Conservation (phyloP, 2,797 vertebrate genomes). For the Taeniopygia guttata region DNA sequence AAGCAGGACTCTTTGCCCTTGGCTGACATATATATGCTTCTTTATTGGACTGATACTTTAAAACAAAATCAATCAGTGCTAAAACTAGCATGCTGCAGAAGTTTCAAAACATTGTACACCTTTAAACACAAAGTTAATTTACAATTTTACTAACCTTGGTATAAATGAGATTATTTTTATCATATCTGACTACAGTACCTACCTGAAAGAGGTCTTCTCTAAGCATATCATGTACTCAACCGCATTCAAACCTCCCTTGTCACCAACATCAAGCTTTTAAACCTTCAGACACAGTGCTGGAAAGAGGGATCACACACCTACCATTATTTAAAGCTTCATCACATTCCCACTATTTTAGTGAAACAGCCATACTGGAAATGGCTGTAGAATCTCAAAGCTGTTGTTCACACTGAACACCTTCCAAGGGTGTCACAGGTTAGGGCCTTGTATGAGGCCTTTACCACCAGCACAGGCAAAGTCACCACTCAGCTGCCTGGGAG, state of each 20-base stretch:
- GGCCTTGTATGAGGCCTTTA: not conserved
- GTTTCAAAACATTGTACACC: not conserved
- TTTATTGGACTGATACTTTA: not conserved
- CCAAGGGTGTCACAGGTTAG: not conserved
- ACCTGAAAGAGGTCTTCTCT: not conserved
- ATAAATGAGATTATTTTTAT: not conserved
- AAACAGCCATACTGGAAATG: not conserved
- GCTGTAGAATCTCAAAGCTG: not conserved
- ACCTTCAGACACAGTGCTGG: not conserved
- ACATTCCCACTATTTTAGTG: not conserved
- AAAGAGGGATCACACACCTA: not conserved
- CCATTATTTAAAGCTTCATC: not conserved
- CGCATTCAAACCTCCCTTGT: not conserved
- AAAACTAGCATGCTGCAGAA: not conserved
- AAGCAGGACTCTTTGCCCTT: conserved; percentile 1
- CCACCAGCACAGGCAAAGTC: not conserved
- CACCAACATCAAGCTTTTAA: not conserved
- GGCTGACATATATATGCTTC: not conserved
- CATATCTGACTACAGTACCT: not conserved
- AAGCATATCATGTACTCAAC: not conserved
- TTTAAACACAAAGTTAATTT: not conserved
- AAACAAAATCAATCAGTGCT: not conserved
- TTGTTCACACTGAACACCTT: not conserved
- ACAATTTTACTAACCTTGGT: not conserved
- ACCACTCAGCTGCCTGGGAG: not conserved